A percentile compares a stretch with the other conserved stretches of the same genome.
phyloP scores from a whole-genome alignment of 2,113 vertebrate genomes.

The Rhegmatorhina hoffmannsi region DNA sequence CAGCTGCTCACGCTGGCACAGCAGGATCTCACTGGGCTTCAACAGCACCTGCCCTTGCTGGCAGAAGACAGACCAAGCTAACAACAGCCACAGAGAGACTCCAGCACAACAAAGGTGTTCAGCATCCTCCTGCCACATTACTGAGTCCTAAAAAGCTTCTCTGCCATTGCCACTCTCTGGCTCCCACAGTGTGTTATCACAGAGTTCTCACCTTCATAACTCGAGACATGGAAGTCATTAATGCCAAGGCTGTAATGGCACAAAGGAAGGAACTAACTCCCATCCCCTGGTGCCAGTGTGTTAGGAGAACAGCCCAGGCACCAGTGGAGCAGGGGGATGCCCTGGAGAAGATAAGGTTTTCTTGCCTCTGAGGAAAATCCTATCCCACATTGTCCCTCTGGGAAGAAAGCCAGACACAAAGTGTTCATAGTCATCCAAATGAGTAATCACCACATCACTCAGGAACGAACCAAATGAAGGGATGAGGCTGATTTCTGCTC shows the following conservation, averaged over 20 bases:
- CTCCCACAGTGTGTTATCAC: not conserved
- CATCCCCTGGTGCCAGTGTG: accelerated
- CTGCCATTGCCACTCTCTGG: not conserved
- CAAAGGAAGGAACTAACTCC: not conserved
- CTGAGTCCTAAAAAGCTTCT: not conserved
- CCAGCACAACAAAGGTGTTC: not conserved
- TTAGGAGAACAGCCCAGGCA: not conserved
- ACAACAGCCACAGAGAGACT: not conserved
- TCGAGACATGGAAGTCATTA: not conserved
- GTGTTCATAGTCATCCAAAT: not conserved
- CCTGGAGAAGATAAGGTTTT: not conserved
- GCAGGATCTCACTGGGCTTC: not conserved
- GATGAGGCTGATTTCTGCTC: not conserved
- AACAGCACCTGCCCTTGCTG: not conserved
- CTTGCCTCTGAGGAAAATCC: not conserved
- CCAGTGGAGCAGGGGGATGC: accelerated
- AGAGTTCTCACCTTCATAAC: not conserved
- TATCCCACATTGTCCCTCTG: not conserved
- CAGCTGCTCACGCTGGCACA: not conserved
- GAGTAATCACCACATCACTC: not conserved
- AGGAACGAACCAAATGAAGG: not conserved
- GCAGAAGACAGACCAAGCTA: not conserved
- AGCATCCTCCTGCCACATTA: not conserved
- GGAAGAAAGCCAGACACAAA: not conserved
- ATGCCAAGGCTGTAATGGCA: not conserved